A percentile compares a stretch with the other conserved stretches of the same genome.
Conservation (phyloP, 2,797 vertebrate genomes). For the Artibeus jamaicensis region DNA sequence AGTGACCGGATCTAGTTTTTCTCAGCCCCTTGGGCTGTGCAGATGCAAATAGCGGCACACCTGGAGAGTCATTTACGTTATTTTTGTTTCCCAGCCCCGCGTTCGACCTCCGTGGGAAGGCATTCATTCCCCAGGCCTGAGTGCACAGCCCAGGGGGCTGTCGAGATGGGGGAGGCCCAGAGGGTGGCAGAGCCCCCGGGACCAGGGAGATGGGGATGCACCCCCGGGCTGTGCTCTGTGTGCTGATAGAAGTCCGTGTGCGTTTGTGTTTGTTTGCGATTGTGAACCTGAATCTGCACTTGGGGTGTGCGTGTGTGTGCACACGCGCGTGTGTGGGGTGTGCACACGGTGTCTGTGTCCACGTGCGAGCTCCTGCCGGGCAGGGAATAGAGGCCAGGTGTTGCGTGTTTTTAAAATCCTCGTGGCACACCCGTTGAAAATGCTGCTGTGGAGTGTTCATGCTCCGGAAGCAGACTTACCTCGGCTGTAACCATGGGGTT, state of each 20-base stretch:
- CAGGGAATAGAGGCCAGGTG: not conserved
- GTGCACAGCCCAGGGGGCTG: too few species aligned
- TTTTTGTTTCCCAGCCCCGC: not conserved
- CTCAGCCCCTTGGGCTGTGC: not conserved
- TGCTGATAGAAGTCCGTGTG: not conserved
- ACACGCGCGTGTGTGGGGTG: too few species aligned
- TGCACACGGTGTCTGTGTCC: not conserved
- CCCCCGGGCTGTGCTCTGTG: fast-evolving
- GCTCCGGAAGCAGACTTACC: not conserved
- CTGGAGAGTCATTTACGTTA: not conserved
- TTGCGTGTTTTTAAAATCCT: not conserved
- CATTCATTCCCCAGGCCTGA: not conserved
- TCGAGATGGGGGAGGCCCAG: not conserved
- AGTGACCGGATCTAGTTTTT: not conserved
- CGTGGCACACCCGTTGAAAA: not conserved
- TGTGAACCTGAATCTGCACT: not conserved
- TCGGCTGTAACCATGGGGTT: not conserved
- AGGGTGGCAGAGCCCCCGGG: not conserved
- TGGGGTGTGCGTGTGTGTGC: too few species aligned
- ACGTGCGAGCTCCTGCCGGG: not conserved
- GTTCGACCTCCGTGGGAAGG: not conserved
- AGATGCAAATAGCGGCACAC: conserved; percentile 47
- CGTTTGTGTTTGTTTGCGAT: not conserved
- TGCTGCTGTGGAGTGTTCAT: not conserved
- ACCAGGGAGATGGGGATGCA: too few species aligned